These are phyloP conservation scores for Prionace glauca DNA, from an alignment of 2,797 vertebrate genomes.

Conservation along the genomic window DNA sequence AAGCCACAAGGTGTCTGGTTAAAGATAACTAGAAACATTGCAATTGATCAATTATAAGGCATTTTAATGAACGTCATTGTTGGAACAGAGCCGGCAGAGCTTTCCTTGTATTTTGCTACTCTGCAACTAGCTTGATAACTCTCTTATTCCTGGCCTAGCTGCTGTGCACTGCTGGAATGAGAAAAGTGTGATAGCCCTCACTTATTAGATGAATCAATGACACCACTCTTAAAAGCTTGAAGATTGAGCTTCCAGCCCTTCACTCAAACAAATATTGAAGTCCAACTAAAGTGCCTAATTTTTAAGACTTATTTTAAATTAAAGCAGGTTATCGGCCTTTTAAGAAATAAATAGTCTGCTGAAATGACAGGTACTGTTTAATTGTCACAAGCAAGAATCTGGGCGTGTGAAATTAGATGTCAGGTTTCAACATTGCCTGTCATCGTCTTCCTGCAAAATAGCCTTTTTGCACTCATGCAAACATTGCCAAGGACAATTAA, in stretches of 20 bases:
- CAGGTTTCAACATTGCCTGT: constrained; percentile 31
- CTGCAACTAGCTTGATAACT: no score
- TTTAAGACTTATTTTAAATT: constrained; percentile 36
- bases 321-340: constrained; percentile 37
- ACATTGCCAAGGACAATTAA: constrained; percentile 30
- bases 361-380: constrained; percentile 36
- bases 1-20: no score
- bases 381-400: constrained; percentile 28
- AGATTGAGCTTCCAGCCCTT: not conserved
- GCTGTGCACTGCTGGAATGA: not conserved
- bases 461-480: constrained; percentile 24
- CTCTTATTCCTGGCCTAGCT: not conserved
- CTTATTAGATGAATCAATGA: constrained; percentile 24
- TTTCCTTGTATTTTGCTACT: no score
- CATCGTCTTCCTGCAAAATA: constrained; percentile 26
- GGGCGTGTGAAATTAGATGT: constrained; percentile 32
- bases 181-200: not conserved
- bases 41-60: no score
- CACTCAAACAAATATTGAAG: constrained; percentile 25
- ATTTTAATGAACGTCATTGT: no score
- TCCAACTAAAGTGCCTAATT: constrained; percentile 33
- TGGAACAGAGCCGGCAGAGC: no score
- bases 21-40: no score
- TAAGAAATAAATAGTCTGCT: constrained; percentile 34
- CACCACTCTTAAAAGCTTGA: constrained; percentile 27